A percentile compares a stretch with the other conserved stretches of the same genome.
phyloP scores from a whole-genome alignment of 2,113 vertebrate species.

The Chlamydotis undulata region DNA sequence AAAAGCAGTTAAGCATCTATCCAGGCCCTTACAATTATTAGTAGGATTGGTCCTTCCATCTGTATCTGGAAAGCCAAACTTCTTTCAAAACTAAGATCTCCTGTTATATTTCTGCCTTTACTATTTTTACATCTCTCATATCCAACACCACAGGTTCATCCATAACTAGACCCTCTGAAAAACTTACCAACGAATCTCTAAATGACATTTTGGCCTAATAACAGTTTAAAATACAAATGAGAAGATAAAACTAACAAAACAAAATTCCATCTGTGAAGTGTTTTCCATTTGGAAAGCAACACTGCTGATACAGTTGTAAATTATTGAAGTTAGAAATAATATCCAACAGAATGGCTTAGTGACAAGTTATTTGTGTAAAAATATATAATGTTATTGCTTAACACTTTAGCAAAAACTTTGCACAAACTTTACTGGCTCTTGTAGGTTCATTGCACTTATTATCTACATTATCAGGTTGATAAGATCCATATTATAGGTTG shows the following conservation, averaged over 20 bases:
- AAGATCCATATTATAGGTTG: neutral
- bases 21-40: neutral
- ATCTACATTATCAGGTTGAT: neutral
- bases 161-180: neutral
- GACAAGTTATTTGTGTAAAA: neutral
- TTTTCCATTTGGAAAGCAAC: neutral
- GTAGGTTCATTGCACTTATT: neutral
- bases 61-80: neutral
- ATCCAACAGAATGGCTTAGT: neutral
- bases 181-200: neutral
- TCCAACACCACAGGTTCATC: neutral
- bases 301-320: neutral
- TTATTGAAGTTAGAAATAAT: neutral
- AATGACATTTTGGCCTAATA: neutral
- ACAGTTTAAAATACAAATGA: neutral
- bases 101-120: neutral
- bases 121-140: neutral
- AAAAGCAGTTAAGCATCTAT: neutral
- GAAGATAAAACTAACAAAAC: neutral
- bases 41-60: neutral
- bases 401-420: neutral
- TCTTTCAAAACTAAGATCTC: neutral
- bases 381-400: neutral
- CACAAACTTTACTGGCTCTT: neutral
- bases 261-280: neutral